These are phyloP conservation scores for Drosophila persimilis DNA, from an alignment of 1,140 invertebrate genomes.

Conservation along the genomic window DNA sequence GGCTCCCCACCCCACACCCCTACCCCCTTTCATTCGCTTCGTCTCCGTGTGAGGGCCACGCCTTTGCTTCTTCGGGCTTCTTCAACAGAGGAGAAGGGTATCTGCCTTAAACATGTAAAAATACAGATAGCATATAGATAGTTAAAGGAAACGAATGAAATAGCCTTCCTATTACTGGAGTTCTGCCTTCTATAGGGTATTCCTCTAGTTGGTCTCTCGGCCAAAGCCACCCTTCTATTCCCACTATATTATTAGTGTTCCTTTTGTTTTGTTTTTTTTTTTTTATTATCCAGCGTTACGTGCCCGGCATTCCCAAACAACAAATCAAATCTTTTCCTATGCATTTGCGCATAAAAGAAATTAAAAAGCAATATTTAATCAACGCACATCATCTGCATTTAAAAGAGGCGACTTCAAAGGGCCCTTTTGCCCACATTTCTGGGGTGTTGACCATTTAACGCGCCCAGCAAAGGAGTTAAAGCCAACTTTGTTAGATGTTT, in stretches of 20 bases:
- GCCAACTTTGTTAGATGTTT: constrained; percentile 73
- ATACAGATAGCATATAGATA: too few relatives aligned
- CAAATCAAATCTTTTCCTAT: constrained; percentile 51
- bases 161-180: too few relatives aligned
- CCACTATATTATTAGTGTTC: constrained; percentile 51
- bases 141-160: too few relatives aligned
- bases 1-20: background rate
- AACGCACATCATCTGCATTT: constrained; percentile 80
- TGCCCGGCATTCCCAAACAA: constrained; percentile 44
- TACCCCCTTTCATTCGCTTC: background rate
- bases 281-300: constrained; percentile 72
- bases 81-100: too few relatives aligned
- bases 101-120: too few relatives aligned
- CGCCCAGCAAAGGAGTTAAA: constrained; percentile 43
- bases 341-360: constrained; percentile 59
- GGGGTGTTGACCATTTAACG: constrained; percentile 81
- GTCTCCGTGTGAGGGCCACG: too few relatives aligned
- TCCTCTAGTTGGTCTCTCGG: background rate
- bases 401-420: constrained; percentile 57
- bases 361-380: constrained; percentile 81
- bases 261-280: too few relatives aligned
- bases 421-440: constrained; percentile 24
- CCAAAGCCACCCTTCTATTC: background rate
- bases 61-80: too few relatives aligned
- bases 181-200: background rate